phyloP scores from a whole-genome alignment of 2,888 invertebrate species.

The Choreutis nemorana region DNA sequence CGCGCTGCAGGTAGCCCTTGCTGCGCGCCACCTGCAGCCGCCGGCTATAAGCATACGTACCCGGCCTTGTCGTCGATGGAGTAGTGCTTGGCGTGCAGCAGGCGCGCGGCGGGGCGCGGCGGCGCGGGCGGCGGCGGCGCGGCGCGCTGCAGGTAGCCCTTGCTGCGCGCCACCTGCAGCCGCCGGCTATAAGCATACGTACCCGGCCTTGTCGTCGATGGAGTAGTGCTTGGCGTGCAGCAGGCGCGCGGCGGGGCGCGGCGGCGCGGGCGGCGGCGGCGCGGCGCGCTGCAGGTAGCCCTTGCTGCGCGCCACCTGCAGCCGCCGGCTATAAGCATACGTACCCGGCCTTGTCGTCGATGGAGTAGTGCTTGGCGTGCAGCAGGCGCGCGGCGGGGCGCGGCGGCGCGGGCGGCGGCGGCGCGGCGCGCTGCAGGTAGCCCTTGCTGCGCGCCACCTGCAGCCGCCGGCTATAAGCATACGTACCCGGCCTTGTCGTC shows the following conservation, averaged over 20 bases:
- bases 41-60: constrained; percentile 73
- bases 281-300: constrained; percentile 53
- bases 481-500: constrained; percentile 50
- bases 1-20: constrained; percentile 57
- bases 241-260: constrained; percentile 80
- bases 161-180: constrained; percentile 73
- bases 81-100: constrained; percentile 35
- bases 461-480: constrained; percentile 72
- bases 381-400: constrained; percentile 81
- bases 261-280: constrained; percentile 71
- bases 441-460: constrained; percentile 76
- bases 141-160: constrained; percentile 59
- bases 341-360: constrained; percentile 45
- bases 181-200: constrained; percentile 73
- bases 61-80: constrained; percentile 36
- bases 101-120: constrained; percentile 80
- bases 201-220: constrained; percentile 36
- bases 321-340: constrained; percentile 71
- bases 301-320: constrained; percentile 74
- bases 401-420: constrained; percentile 69
- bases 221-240: constrained; percentile 32
- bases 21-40: constrained; percentile 72
- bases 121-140: constrained; percentile 71
- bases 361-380: constrained; percentile 27
- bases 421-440: constrained; percentile 47